Base-by-base conservation (phyloP, 2,797 vertebrate species). In the Chrosomus eos region DNA sequence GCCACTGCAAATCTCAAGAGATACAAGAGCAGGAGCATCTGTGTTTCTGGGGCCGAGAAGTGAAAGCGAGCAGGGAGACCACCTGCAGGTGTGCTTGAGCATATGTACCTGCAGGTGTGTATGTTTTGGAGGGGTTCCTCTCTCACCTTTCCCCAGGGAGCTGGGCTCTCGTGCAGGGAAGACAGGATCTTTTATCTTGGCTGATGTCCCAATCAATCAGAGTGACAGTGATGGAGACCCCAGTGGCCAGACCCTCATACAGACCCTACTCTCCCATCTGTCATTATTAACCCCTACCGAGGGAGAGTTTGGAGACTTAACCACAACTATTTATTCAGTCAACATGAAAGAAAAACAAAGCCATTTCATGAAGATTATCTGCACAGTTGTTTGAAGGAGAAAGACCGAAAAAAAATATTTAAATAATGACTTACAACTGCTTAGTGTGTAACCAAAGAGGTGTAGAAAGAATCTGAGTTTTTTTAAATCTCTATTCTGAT, bases 151-250 rank as follows among this genome's bases (percentile, higher is more conserved):
- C 87, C 87, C 68, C 62, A 82, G 88, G 86, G 88, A 70, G 83
- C 36, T 64, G 81, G 78, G 33, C 85, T 85, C 86, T 79, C 53
- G 23, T 74, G 86, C 87, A 88, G 89, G 85, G 88, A 92, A 88
- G 93, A 94, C 92, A 82, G 90, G 88, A 93, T 93, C 91, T 92
- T 94, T 94, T 93, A 94, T 95, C 92, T 92, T 87, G 82, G 91
- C 90, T 93, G 93, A 93, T 90, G 77, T 91, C 88, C 92, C 91
- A 94, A 94, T 95, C 93, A 92, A 93, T 95, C 94, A 94, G 90
- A 18, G 83, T 88, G 92, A 93, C 93, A 91, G 90, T 91, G 92
- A 94, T 92, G 91, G 92, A 94, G 92, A 91, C 91, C 89, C 74
- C 82, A 86, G 87, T 86, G 88, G 87, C 77, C 60, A 71, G 86